Percentiles rank a stretch among this genome's conserved stretches.
Evolutionary conservation across 2,797 vertebrate genomes (phyloP).

Genomic region (Chelmon rostratus): DNA sequence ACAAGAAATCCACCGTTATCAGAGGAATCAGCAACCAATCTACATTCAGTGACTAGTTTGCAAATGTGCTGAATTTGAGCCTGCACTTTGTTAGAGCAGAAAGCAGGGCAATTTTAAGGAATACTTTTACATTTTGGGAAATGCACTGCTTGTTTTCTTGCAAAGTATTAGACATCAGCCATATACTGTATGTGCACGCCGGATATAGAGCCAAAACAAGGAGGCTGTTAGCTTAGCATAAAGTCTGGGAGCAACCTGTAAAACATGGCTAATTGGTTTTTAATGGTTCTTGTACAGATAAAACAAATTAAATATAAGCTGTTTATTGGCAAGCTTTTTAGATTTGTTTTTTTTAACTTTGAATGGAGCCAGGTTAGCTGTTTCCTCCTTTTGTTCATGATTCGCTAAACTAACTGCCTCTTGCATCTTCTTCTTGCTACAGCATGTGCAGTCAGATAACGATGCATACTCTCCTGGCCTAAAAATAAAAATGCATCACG

Average conservation of each 20-base stretch:
- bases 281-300: too few relatives aligned
- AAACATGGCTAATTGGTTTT: too few relatives aligned
- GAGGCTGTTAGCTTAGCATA: neutral
- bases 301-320: neutral
- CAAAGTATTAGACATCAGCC: neutral
- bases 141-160: too few relatives aligned
- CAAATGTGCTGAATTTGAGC: neutral
- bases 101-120: neutral
- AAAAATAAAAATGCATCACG: neutral
- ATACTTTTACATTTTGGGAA: neutral
- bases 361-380: neutral
- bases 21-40: neutral
- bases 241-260: neutral
- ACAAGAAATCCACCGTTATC: conserved; percentile 21
- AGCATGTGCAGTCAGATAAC: neutral
- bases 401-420: neutral
- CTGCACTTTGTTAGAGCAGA: neutral
- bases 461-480: neutral
- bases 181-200: neutral
- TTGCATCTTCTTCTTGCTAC: neutral
- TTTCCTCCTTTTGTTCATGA: neutral
- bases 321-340: neutral
- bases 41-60: neutral
- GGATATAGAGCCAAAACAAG: neutral
- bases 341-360: neutral